Evolutionary conservation across 2,888 invertebrate genomes (phyloP).

Genomic region (Lasioglossum morio): DNA sequence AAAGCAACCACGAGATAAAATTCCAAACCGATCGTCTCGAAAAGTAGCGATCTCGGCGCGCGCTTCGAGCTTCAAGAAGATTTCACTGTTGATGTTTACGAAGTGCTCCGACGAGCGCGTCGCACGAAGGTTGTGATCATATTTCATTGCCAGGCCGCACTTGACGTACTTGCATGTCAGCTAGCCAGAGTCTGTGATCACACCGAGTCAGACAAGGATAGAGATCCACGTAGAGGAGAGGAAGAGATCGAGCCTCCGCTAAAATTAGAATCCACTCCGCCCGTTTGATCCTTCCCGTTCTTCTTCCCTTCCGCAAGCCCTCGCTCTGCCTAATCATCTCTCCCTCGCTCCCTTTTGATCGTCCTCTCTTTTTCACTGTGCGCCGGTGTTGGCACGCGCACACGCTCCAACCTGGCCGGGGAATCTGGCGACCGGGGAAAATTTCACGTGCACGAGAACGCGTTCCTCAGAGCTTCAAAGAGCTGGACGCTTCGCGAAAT

Average conservation of each 20-base stretch:
- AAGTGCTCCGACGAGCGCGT: slow-evolving; percentile 28
- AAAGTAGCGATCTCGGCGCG: neutral
- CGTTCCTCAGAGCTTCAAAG: slow-evolving; percentile 15
- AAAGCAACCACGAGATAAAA: neutral
- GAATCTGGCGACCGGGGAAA: slow-evolving; percentile 17
- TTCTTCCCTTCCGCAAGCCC: slow-evolving; percentile 45
- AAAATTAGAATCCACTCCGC: slow-evolving; percentile 78
- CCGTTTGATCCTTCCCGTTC: slow-evolving; percentile 70
- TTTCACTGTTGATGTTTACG: slow-evolving; percentile 35
- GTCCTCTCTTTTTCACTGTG: slow-evolving; percentile 19
- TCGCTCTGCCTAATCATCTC: slow-evolving; percentile 58
- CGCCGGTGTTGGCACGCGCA: neutral
- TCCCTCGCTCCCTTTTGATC: slow-evolving; percentile 66
- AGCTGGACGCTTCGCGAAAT: slow-evolving; percentile 33
- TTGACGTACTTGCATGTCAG: slow-evolving; percentile 47
- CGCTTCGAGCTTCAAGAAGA: slow-evolving; percentile 4
- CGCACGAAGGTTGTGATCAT: slow-evolving; percentile 40
- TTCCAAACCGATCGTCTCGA: neutral
- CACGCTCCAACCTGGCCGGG: neutral
- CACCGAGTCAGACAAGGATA: slow-evolving; percentile 56
- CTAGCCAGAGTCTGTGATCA: slow-evolving; percentile 43
- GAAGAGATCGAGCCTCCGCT: slow-evolving; percentile 47
- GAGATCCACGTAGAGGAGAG: no score
- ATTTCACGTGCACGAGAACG: slow-evolving; percentile 31
- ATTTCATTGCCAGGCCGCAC: slow-evolving; percentile 53